These are phyloP conservation scores for Sericinus montela DNA, from an alignment of 2,888 invertebrate genomes.

Conservation along the genomic window DNA sequence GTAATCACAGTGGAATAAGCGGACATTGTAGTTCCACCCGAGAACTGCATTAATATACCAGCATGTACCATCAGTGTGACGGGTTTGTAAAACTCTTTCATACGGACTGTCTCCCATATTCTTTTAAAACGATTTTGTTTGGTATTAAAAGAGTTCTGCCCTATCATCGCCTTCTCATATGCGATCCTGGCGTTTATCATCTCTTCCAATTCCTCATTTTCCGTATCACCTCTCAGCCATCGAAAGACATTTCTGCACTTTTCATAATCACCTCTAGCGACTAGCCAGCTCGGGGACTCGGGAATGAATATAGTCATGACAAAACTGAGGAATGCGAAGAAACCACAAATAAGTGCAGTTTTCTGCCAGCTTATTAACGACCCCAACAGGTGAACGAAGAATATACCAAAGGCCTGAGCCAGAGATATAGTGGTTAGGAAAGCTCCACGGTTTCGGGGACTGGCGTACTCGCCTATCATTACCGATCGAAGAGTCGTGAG, in stretches of 20 bases:
- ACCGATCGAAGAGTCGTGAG: slow-evolving; percentile 39
- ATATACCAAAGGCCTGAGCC: slow-evolving; percentile 79
- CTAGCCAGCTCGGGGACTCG: slow-evolving; percentile 35
- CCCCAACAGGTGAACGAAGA: slow-evolving; percentile 81
- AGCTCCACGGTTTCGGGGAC: no score
- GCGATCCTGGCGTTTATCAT: slow-evolving; percentile 46
- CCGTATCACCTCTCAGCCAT: slow-evolving; percentile 76
- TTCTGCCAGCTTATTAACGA: slow-evolving; percentile 24
- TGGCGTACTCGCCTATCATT: no score
- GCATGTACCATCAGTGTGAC: no score
- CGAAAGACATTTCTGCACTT: slow-evolving; percentile 76
- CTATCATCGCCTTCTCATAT: slow-evolving; percentile 30
- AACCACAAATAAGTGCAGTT: no score
- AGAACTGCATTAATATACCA: no score
- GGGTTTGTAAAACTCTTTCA: no score
- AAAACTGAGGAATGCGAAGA: no score
- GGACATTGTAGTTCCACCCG: no score
- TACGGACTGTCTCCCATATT: no score
- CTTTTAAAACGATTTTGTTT: no score
- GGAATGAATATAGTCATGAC: no score
- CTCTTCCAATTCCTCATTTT: slow-evolving; percentile 54
- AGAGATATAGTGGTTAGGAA: slow-evolving; percentile 51
- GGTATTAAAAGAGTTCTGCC: slow-evolving; percentile 25
- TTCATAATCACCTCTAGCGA: slow-evolving; percentile 68
- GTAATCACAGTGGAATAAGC: no score